Evolutionary conservation across 2,113 vertebrate species (phyloP), one percentile per base, ranked within the genome.

Genomic region (Capreolus pygargus): DNA sequence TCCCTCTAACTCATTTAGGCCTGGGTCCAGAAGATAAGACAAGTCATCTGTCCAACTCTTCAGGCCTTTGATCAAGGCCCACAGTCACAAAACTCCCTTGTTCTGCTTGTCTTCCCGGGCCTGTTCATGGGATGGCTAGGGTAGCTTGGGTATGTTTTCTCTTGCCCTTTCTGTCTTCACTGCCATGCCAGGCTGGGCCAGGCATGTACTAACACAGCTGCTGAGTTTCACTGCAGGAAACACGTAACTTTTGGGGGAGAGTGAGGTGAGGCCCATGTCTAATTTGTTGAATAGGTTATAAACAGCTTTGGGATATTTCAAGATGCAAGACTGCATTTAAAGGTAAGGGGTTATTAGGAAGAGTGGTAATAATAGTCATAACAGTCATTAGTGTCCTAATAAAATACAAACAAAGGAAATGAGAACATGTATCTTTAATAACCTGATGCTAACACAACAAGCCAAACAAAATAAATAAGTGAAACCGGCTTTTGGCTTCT

Each of bases 331-430:
- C 28, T 91, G 16, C 60, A 15, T 92, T 96, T 93, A 86, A 82
- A 95, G 52, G 92, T 89, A 97, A 94, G 94, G 94, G 50, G 60
- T 96, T 95, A 96, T 97, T 97, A 94, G 86, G 15, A 93, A 94
- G 57, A 84, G 14, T 36, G 6, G 1, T 60, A 96, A 94, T 96
- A 95, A 92, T 4, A 50, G 25, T 67, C 74, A 96, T 89, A 85
- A 91, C 6, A n/a, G 61, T 92, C 94, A 97, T 98, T 97, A 92
- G 64, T 57, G 79, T 90, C 54, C 57, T 92, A 93, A 93, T 96
- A 84, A 89, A 97, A 89, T 55, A 89, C 15, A 96, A 96, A 91
- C 95, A 98, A 93, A 96, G 93, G 79, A 97, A 95, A 95, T 95
- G 92, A 89, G 92, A 92, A 83, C 84, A 96, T 23, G 5, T 67